Percentiles rank a stretch among this genome's conserved stretches.
phyloP scores from a whole-genome alignment of 1,140 invertebrate species.

The Onthophagus taurus region DNA sequence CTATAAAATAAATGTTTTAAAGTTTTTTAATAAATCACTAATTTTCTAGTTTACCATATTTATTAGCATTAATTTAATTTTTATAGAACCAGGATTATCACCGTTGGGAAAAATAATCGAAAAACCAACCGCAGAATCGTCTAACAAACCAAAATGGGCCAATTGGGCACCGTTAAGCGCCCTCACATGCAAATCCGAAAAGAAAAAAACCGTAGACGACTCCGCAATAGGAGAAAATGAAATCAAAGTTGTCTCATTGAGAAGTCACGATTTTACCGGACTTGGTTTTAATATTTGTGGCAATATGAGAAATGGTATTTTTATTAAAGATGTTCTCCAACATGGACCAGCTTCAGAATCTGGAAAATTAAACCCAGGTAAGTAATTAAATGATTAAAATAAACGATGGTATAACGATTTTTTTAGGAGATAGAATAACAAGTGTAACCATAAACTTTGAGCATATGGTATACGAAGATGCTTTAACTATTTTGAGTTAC shows the following conservation, averaged over 20 bases:
- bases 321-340: constrained; percentile 76
- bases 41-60: no score
- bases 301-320: constrained; percentile 82
- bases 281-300: constrained; percentile 84
- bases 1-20: no score
- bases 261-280: constrained; percentile 81
- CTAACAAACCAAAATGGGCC: constrained; percentile 36
- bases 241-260: constrained; percentile 59
- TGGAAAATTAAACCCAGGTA: constrained; percentile 71
- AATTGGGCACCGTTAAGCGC: constrained; percentile 46
- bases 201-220: constrained; percentile 53
- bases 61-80: no score
- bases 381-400: constrained; percentile 18
- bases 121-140: constrained; percentile 18
- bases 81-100: constrained; percentile 27
- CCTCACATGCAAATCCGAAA: constrained; percentile 41
- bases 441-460: constrained; percentile 78
- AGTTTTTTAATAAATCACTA: no score
- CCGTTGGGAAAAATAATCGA: constrained; percentile 22
- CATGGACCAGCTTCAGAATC: constrained; percentile 80
- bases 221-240: constrained; percentile 40
- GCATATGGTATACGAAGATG: constrained; percentile 85
- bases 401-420: constrained; percentile 10
- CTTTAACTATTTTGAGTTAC: constrained; percentile 77
- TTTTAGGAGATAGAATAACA: constrained; percentile 75